Evolutionary conservation across 2,888 invertebrate species (phyloP).

Genomic region (Torymus tubicola): DNA sequence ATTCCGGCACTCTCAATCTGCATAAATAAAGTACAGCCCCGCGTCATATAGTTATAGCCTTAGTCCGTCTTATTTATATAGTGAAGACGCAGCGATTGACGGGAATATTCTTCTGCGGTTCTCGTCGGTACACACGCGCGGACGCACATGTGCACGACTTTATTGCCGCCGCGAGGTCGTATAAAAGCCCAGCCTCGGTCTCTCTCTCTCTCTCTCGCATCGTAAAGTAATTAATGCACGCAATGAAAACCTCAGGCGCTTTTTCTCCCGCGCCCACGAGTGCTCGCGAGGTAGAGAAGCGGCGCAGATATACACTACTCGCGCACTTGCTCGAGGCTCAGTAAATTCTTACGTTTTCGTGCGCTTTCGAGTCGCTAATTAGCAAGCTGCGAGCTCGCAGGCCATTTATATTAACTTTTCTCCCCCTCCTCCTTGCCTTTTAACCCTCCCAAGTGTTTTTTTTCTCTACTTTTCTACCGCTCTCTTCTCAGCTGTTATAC

Average conservation of each 20-base stretch:
- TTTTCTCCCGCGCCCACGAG: background rate
- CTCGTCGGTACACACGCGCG: background rate
- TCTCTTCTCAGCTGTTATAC: background rate
- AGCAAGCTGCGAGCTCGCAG: conserved; percentile 36
- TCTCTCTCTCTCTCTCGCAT: background rate
- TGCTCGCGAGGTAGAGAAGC: background rate
- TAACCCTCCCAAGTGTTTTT: background rate
- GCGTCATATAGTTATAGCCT: background rate
- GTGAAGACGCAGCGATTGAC: conserved; percentile 14
- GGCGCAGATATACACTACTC: too few relatives aligned
- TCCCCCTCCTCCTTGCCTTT: background rate
- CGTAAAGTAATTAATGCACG: conserved; percentile 43
- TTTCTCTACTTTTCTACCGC: background rate
- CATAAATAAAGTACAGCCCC: background rate
- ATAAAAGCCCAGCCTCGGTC: background rate
- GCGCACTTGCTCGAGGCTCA: background rate
- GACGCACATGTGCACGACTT: background rate
- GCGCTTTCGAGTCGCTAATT: conserved; percentile 53
- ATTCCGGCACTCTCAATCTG: background rate
- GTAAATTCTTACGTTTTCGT: conserved; percentile 33
- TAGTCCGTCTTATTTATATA: conserved; percentile 13
- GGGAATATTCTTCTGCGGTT: background rate
- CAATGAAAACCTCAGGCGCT: conserved; percentile 26
- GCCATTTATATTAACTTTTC: conserved; percentile 50
- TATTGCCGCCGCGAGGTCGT: conserved; percentile 2